These are phyloP conservation scores for Drosophila mauritiana DNA, from an alignment of 1,140 invertebrate genomes.

Conservation along the genomic window DNA sequence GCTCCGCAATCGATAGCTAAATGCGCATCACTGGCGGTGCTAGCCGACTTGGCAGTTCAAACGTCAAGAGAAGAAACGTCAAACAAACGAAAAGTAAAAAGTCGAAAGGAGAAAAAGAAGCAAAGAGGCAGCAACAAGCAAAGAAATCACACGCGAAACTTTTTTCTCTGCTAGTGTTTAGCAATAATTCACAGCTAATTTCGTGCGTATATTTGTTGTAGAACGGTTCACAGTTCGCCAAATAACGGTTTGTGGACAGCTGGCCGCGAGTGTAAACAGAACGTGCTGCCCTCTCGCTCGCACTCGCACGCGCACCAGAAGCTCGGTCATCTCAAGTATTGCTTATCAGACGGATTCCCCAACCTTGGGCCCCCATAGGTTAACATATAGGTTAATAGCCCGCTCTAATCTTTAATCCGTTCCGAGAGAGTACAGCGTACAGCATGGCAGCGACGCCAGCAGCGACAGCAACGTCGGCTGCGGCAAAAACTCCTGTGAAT, in stretches of 20 bases:
- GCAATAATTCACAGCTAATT: slow-evolving; percentile 1
- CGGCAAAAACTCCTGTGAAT: slow-evolving; percentile 9
- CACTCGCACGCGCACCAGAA: background rate
- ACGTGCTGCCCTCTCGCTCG: slow-evolving; percentile 11
- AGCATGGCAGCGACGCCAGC: slow-evolving; percentile 33
- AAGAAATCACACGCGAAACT: slow-evolving; percentile 6
- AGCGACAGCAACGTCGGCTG: slow-evolving; percentile 6
- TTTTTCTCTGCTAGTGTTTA: background rate
- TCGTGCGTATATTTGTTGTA: background rate
- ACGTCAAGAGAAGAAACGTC: slow-evolving; percentile 7
- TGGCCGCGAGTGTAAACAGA: slow-evolving; percentile 36
- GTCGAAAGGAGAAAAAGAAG: slow-evolving; percentile 9
- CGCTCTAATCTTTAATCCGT: background rate
- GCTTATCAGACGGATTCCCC: slow-evolving; percentile 49
- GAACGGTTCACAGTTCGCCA: background rate
- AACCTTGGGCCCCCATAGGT: slow-evolving; percentile 27
- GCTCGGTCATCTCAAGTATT: background rate
- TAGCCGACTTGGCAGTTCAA: background rate
- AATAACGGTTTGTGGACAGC: slow-evolving; percentile 26
- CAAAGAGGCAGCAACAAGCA: slow-evolving; percentile 6
- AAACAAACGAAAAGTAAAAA: background rate
- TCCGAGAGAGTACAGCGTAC: background rate
- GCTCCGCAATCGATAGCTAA: background rate
- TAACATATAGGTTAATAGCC: background rate
- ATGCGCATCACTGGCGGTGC: background rate